A percentile compares a stretch with the other conserved stretches of the same genome.
Evolutionary conservation across 92 coral and sea anemone genomes (phyloP).

Genomic region (Parazoanthus darwini): DNA sequence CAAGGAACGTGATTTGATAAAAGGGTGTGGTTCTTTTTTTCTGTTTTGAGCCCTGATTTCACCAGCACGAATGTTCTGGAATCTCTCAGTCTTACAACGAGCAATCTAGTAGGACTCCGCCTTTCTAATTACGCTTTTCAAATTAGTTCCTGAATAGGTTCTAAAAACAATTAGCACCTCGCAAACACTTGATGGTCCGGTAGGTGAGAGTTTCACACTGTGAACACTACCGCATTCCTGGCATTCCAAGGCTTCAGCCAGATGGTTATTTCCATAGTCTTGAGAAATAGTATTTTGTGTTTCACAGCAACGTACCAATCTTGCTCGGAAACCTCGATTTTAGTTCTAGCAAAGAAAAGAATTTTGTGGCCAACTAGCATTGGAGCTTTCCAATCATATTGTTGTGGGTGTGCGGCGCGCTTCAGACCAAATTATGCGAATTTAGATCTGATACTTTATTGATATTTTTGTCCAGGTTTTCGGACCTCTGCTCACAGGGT

Average conservation of each 20-base stretch:
- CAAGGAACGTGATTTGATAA: not conserved
- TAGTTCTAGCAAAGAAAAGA: too few relatives aligned
- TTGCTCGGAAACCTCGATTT: not conserved
- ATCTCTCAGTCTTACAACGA: not conserved
- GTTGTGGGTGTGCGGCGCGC: too few relatives aligned
- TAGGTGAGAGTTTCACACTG: conserved; percentile 7
- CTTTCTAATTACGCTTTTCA: not conserved
- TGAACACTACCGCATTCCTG: not conserved
- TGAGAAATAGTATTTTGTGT: not conserved
- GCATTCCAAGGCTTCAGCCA: not conserved
- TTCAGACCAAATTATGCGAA: too few relatives aligned
- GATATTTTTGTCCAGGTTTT: too few relatives aligned
- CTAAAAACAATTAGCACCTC: conserved; percentile 7
- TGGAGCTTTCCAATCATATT: too few relatives aligned
- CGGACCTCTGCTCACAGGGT: too few relatives aligned
- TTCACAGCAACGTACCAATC: not conserved
- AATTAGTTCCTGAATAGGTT: not conserved
- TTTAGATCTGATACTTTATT: too few relatives aligned
- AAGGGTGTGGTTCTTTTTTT: not conserved
- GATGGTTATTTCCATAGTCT: not conserved
- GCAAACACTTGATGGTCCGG: not conserved
- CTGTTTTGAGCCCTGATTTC: not conserved
- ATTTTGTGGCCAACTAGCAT: too few relatives aligned
- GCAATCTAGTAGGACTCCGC: not conserved
- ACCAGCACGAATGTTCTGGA: not conserved